Conservation (phyloP, 1,140 invertebrate species). For the Spodoptera litura region DNA sequence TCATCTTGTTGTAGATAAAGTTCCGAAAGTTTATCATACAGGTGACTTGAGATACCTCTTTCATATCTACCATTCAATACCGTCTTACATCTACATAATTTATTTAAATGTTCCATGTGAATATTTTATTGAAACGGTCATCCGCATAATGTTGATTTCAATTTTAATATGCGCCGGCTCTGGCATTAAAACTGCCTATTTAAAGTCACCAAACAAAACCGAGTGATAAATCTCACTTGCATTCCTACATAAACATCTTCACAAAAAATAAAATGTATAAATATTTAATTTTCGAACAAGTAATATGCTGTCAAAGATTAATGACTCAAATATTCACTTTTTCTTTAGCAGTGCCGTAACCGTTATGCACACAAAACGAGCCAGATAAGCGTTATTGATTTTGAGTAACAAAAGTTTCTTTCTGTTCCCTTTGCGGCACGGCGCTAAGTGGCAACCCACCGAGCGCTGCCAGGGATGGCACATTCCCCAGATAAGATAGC, state of each 20-base stretch:
- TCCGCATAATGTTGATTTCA: background rate
- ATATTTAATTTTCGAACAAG: conserved; percentile 56
- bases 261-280: conserved; percentile 49
- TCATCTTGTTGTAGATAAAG: conserved; percentile 35
- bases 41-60: conserved; percentile 29
- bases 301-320: conserved; percentile 58
- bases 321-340: conserved; percentile 60
- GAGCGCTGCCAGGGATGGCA: conserved; percentile 68
- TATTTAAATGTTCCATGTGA: conserved; percentile 11
- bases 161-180: conserved; percentile 26
- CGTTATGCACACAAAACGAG: conserved; percentile 68
- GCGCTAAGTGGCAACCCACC: conserved; percentile 76
- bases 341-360: conserved; percentile 55
- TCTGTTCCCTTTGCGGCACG: conserved; percentile 64
- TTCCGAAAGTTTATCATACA: conserved; percentile 31
- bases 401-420: conserved; percentile 71
- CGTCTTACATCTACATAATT: background rate
- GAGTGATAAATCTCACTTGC: conserved; percentile 54
- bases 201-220: conserved; percentile 48
- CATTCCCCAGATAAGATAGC: conserved; percentile 82
- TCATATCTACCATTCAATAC: background rate
- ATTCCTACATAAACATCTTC: conserved; percentile 54
- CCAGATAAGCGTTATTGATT: conserved; percentile 74
- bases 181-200: conserved; percentile 55
- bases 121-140: conserved; percentile 3